Evolutionary conservation across 1,140 invertebrate genomes (phyloP), one percentile per base, ranked within the genome.

Genomic region (Drosophila subobscura): DNA sequence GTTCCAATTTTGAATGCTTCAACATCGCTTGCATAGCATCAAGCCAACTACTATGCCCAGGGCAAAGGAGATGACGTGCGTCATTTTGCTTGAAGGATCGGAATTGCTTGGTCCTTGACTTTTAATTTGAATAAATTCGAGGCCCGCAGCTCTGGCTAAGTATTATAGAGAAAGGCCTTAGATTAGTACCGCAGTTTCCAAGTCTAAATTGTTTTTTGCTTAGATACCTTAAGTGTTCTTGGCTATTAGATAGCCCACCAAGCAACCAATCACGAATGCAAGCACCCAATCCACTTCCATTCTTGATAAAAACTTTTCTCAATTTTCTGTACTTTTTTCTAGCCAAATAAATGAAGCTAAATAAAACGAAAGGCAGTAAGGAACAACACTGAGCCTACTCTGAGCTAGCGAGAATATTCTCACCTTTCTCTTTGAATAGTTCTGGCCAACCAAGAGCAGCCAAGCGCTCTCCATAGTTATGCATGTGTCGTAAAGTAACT

Each of bases 11-110:
- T 0, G 20, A 5, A 14, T 16, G 5, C 23, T 7, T 53, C 42
- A 60, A 27, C 76, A 79, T 27, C 47, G 33, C 12, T 56, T 63
- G 56, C 72, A 76, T 20, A 29, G 60, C 72, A 76, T 68, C 72
- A 76, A 53, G 25, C 73, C 72, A 52, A 76, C 67, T 16, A 76
- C 51, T 12, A 76, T 45, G 23, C 73, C 73, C 54, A 76, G 27
- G 40, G 72, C 73, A 29, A 76, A 76, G 8, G 81, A 70, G 40
- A 85, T 77, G 5, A 85, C 29, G 29, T 81, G 77, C 8, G 49
- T 74, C 80, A 85, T 77, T 7, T 22, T 60, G 29, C 4, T 53
- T 8, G 1, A n/a, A 4, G 33, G 5, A 8, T 40, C 8, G 25
- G 29, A 12, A 37, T 14, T 16, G 1, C 1, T 65, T 45, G 22